These are phyloP conservation scores for Oxystoma pomonae DNA, from an alignment of 2,888 invertebrate genomes.

Conservation along the genomic window DNA sequence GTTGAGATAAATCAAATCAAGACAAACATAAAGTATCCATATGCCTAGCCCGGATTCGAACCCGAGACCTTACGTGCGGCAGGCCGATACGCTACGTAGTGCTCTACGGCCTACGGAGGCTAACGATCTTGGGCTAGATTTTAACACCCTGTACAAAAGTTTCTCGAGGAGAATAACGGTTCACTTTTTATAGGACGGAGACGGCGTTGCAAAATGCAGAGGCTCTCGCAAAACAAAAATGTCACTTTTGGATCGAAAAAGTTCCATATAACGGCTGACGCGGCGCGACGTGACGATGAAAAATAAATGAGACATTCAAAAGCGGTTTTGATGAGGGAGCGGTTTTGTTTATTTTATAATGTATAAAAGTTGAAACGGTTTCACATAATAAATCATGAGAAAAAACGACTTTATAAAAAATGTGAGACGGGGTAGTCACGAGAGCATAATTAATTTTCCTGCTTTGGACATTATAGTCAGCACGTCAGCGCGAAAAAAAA, in stretches of 20 bases:
- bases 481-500: too few species aligned
- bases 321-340: neutral
- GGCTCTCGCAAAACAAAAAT: neutral
- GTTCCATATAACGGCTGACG: neutral
- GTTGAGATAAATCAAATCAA: too few species aligned
- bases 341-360: neutral
- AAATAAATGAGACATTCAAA: neutral
- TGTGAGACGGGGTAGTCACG: neutral
- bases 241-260: neutral
- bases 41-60: too few species aligned
- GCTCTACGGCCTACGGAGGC: too few species aligned
- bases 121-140: too few species aligned
- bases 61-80: too few species aligned
- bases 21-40: too few species aligned
- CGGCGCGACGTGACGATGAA: neutral
- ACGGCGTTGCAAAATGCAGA: neutral
- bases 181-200: neutral
- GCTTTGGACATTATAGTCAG: neutral
- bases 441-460: neutral
- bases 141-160: too few species aligned
- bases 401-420: neutral
- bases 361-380: neutral
- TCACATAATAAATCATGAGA: neutral
- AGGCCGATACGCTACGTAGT: too few species aligned
- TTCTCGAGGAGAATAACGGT: neutral